Evolutionary conservation across 2,888 invertebrate species (phyloP).

Genomic region (Mechanitis mazaeus): DNA sequence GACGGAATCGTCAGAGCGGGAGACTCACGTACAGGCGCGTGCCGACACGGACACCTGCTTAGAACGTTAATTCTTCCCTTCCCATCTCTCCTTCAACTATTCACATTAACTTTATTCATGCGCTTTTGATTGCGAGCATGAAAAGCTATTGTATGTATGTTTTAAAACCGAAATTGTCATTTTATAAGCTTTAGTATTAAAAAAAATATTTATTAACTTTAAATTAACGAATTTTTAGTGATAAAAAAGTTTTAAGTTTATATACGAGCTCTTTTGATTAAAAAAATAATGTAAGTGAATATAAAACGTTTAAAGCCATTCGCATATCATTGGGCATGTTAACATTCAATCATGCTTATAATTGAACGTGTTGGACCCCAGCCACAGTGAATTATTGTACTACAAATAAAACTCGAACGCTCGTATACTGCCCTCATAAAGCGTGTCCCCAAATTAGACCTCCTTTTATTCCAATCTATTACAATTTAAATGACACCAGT

Average conservation of each 20-base stretch:
- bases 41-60: constrained; percentile 57
- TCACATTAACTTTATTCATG: constrained; percentile 8
- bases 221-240: too few relatives aligned
- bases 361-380: constrained; percentile 29
- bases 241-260: too few relatives aligned
- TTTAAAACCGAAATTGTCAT: too few relatives aligned
- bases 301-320: constrained; percentile 11
- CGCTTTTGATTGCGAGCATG: constrained; percentile 5
- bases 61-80: constrained; percentile 46
- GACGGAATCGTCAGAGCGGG: constrained; percentile 15
- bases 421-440: constrained; percentile 21
- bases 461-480: constrained; percentile 14
- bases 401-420: constrained; percentile 20
- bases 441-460: constrained; percentile 11
- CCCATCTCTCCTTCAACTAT: constrained; percentile 7
- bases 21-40: constrained; percentile 33
- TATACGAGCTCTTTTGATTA: too few relatives aligned
- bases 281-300: not conserved
- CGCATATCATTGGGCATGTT: constrained; percentile 18
- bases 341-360: constrained; percentile 29
- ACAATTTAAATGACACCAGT: constrained; percentile 11
- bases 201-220: too few relatives aligned
- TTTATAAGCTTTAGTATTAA: too few relatives aligned
- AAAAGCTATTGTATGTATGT: constrained; percentile 1
- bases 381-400: constrained; percentile 21